Evolutionary conservation across 2,113 vertebrate genomes (phyloP), one percentile per base, ranked within the genome.

Genomic region (Forbesichthys agassizii): DNA sequence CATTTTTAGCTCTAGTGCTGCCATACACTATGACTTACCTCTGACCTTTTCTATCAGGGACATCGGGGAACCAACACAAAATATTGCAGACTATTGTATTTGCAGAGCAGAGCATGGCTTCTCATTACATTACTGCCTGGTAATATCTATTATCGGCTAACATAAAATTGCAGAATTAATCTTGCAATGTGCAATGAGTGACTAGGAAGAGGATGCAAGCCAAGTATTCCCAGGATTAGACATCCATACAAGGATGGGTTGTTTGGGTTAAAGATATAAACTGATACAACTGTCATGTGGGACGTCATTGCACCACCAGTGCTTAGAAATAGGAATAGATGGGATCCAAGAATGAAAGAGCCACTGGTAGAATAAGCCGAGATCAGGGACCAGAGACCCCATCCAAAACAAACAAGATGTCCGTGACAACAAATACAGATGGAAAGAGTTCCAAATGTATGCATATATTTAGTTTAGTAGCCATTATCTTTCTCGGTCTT

Each of bases 31-130:
- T 80, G 81, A 75, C 66, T 74, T 89, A 83, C 76, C 83, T 87
- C 79, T 93, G 91, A 93, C 92, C 90, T 93, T 93, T 88, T 72
- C 74, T 47, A 52, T 73, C 71, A 55, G 56, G 72, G 74, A 70
- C 83, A 56, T 36, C 0, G 11, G 48, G 73, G 66, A 77, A 80
- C 48, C 13, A 56, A n/a, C 54, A 56, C 66, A 1, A 11, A 51
- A 42, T 5, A 42, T 42, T 3, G 7, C 36, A 42, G 36, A 42
- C 36, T 71, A 33, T 60, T 82, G 53, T 67, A 46, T 46, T 33
- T 70, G 42, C 68, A 58, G 48, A 3, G 49, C 48, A 51, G 67
- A 36, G 57, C 36, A 27, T 33, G 47, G 51, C 66, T 61, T 64
- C 14, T 53, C 56, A 65, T 65, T 48, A 33, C 11, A 46, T 62